These are phyloP conservation scores for Hypselothyrea guttata DNA, from an alignment of 2,888 invertebrate species.

Conservation along the genomic window DNA sequence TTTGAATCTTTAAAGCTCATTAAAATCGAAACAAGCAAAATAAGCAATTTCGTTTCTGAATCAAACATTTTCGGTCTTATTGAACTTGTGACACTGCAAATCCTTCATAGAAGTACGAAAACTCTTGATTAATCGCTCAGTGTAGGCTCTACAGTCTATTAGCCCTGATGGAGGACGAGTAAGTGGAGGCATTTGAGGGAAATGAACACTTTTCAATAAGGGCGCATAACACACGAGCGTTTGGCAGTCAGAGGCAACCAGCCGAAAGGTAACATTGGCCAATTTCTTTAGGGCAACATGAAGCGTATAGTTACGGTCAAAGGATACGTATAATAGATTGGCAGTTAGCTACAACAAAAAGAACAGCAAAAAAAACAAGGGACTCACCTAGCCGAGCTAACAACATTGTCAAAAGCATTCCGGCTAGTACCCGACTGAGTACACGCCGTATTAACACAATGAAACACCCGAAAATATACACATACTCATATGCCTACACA, in stretches of 20 bases:
- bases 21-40: too few relatives aligned
- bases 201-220: conserved; percentile 68
- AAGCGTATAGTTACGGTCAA: conserved; percentile 64
- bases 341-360: conserved; percentile 50
- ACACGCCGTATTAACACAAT: conserved; percentile 36
- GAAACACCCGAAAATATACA: conserved; percentile 1
- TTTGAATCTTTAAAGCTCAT: too few relatives aligned
- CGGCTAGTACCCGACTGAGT: conserved; percentile 18
- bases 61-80: too few relatives aligned
- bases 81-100: too few relatives aligned
- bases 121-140: too few relatives aligned
- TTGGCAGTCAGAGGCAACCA: conserved; percentile 26
- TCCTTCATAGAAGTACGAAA: too few relatives aligned
- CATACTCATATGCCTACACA: not conserved
- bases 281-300: conserved; percentile 46
- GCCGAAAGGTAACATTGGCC: conserved; percentile 65
- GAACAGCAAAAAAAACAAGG: conserved; percentile 32
- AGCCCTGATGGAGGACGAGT: conserved; percentile 26
- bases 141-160: conserved; percentile 37
- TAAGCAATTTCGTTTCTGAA: too few relatives aligned
- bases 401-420: conserved; percentile 21
- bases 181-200: conserved; percentile 23
- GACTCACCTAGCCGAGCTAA: conserved; percentile 32
- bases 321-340: conserved; percentile 72
- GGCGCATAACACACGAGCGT: conserved; percentile 42